Evolutionary conservation across 2,797 vertebrate genomes (phyloP), one percentile per base, ranked within the genome.

Genomic region (Anabacerthia variegaticeps): DNA sequence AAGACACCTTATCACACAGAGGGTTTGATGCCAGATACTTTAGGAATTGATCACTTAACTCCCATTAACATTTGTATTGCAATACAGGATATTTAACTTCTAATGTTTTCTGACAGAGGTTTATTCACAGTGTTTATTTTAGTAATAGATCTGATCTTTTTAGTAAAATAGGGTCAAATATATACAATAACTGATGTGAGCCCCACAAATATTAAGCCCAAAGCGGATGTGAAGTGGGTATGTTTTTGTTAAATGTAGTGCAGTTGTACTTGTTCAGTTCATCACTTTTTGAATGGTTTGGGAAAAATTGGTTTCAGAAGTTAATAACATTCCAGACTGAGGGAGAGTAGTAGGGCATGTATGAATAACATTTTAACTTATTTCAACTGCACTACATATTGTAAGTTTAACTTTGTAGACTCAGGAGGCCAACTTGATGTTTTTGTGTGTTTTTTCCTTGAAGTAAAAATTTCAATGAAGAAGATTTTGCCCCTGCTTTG

Each of bases 401-500:
- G 3, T 68, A 28, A 77, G 3, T 39, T 72, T 51, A 20, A 22
- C 62, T 72, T 66, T 49, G 5, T 37, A 39, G 51, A 9, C 14
- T 79, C 9, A 13, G 22, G 74, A 54, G 41, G 14, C 20, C 18
- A 79, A 4, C 20, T 48, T 54, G 3, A 46, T 51, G 23, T 3
- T 49, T 84, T 65, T 39, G 9, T 79, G 87, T 46, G 5, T 26
- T 49, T 80, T 21, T 76, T 27, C 20, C 14, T 92, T 95, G 30
- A 94, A 99, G 99, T 92, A 98, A 99, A 97, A 98, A 98, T 96
- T 99, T 99, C 93, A 97, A 72, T 82, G 98, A 99, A 96, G 99
- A 99, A 23, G 99, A 99, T 98, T 99, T 98, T 98, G 99, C 99
- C 39, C 97, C 98, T 61, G 97, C 97, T 4, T 98, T 99, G 97